Evolutionary conservation across 2,113 vertebrate genomes (phyloP), one percentile per base, ranked within the genome.

Genomic region (Nicator chloris): DNA sequence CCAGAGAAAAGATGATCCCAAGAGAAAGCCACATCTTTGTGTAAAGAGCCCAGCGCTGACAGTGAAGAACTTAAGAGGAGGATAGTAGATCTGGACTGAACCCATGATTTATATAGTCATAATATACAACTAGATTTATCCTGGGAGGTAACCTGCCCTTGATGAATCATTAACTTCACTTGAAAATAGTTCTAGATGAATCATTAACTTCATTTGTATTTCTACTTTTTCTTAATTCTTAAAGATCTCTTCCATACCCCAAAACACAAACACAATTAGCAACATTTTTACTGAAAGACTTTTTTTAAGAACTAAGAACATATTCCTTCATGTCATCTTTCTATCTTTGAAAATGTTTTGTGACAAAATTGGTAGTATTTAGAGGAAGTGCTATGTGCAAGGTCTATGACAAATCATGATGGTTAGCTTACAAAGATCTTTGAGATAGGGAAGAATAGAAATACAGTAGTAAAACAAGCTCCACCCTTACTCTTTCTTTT

Each of bases 1-100:
- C 95, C 79, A 96, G 42, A 66, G 64, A 82, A 80, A 91, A 90
- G 44, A 59, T n/a, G 47, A 90, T 90, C 39, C 42, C 17, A 70
- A 91, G 59, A 82, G 91, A 85, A 95, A 93, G 35, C 78, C 49
- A 40, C 94, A 97, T 97, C 30, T 90, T 93, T 80, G 20, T 69
- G 49, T 24, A 13, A 26, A 85, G 35, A 82, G 35, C 11, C 19
- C 35, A 69, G 45, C 18, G 6, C 8, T 5, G 15, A 69, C 37
- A 77, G n/a, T 53, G 20, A 63, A 57, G 45, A 26, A 24, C 63
- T 79, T 21, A 40, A 60, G 37, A 54, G 31, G 50, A 87, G 11
- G 23, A 81, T 5, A 64, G 64, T 27, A 73, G 14, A 51, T 81
- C 47, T 81, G 39, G 27, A 57, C 12, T 64, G 28, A 92, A 40